Evolutionary conservation across 2,113 vertebrate species (phyloP).

Genomic region (Hemichromis elongatus): DNA sequence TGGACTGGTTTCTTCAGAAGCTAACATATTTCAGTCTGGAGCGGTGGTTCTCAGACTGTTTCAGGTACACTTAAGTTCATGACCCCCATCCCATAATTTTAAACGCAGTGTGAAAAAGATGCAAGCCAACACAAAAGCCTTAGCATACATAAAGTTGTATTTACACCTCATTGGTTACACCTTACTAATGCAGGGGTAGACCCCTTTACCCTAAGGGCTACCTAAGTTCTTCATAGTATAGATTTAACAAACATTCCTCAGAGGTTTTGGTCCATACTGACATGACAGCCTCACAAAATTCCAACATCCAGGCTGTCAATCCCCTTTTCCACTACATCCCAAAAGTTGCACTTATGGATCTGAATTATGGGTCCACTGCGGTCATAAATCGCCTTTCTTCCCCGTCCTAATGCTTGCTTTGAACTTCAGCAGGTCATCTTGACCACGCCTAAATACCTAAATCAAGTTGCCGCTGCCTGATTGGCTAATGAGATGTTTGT

Average conservation of each 20-base stretch:
- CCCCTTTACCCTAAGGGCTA: background rate
- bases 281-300: background rate
- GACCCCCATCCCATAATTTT: background rate
- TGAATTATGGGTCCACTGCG: background rate
- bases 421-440: background rate
- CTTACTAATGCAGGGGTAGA: background rate
- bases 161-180: background rate
- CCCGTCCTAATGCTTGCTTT: background rate
- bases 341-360: background rate
- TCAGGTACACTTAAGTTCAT: background rate
- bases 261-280: background rate
- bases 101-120: background rate
- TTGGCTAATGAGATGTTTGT: background rate
- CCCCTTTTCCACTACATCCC: background rate
- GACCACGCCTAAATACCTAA: background rate
- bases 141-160: background rate
- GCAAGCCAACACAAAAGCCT: background rate
- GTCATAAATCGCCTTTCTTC: background rate
- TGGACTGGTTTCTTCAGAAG: background rate
- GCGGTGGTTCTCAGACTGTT: background rate
- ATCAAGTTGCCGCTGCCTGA: background rate
- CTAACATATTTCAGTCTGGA: background rate
- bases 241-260: background rate
- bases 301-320: background rate
- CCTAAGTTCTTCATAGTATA: background rate